Conservation (phyloP, 2,797 vertebrate genomes). For the Chelidonichthys spinosus region DNA sequence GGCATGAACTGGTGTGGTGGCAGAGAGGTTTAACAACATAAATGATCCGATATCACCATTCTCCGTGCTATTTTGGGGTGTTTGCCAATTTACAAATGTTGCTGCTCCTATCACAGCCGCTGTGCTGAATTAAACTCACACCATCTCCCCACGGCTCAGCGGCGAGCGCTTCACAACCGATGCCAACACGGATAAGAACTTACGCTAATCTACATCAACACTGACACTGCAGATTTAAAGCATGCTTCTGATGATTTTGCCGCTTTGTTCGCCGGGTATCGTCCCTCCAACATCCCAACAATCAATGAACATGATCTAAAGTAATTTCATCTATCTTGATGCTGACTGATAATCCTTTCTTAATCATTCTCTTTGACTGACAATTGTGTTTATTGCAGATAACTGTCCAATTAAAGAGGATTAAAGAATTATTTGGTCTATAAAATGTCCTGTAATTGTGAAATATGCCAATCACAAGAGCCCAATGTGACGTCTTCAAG, state of each 20-base stretch:
- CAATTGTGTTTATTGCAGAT: background rate
- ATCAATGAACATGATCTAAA: background rate
- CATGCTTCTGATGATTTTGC: background rate
- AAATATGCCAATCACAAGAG: too few relatives aligned
- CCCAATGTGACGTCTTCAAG: too few relatives aligned
- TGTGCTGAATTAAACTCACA: slow-evolving; percentile 17
- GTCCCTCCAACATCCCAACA: background rate
- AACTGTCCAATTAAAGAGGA: too few relatives aligned
- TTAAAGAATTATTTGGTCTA: too few relatives aligned
- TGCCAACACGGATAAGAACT: background rate
- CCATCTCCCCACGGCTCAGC: slow-evolving; percentile 6
- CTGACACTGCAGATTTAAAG: background rate
- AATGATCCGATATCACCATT: background rate
- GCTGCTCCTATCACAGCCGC: slow-evolving; percentile 12
- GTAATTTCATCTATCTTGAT: background rate
- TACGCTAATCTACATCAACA: background rate
- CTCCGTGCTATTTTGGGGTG: slow-evolving; percentile 30
- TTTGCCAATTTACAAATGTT: slow-evolving; percentile 43
- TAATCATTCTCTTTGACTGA: too few relatives aligned
- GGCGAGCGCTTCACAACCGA: background rate
- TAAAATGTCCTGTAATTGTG: too few relatives aligned
- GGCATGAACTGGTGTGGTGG: background rate
- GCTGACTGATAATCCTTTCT: background rate
- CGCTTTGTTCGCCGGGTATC: background rate
- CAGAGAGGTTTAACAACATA: slow-evolving; percentile 20